Evolutionary conservation across 2,888 invertebrate genomes (phyloP), one percentile per base, ranked within the genome.

Genomic region (Agrochola lota): DNA sequence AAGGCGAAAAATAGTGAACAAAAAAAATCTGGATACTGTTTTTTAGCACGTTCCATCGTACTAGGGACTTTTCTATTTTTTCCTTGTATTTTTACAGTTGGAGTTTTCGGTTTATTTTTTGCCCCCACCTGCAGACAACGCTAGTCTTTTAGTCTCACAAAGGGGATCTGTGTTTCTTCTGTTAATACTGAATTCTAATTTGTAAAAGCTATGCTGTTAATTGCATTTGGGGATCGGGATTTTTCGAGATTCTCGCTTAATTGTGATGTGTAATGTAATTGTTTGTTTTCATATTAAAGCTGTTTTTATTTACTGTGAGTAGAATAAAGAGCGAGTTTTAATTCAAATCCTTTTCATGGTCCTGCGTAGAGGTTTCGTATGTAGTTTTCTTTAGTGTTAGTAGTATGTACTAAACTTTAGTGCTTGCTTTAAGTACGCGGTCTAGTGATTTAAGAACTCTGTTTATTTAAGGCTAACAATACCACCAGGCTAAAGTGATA

Each of bases 151-250:
- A 84, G 73, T 71, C 52, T 66, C 57, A 80, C 84, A 86, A 81
- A 82, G 60, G 57, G 76, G 49, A 86, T 69, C 64, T 77, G 70
- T 85, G 57, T 85, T 85, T 74, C 75, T 85, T 82, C 80, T 71
- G 74, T 71, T 78, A 84, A 84, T 82, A 69, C 80, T 80, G 85
- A 74, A 89, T 84, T 84, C 80, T 83, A 87, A 77, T 89, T 89
- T 85, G 80, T 80, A 59, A 75, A 74, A 83, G 80, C 79, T 76
- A 80, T 81, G 76, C 76, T 46, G 66, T 40, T 85, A 85, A 87
- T 87, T 87, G 78, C 66, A 76, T 80, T 85, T 76, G 15, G 71
- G 57, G 15, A 66, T 76, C 43, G 67, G 77, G 77, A 85, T 80
- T 81, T 82, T 72, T 12, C 26, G 17, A 59, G 73, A 74, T 69